Evolutionary conservation across 2,797 vertebrate genomes (phyloP).

Genomic region (Acomys russatus): DNA sequence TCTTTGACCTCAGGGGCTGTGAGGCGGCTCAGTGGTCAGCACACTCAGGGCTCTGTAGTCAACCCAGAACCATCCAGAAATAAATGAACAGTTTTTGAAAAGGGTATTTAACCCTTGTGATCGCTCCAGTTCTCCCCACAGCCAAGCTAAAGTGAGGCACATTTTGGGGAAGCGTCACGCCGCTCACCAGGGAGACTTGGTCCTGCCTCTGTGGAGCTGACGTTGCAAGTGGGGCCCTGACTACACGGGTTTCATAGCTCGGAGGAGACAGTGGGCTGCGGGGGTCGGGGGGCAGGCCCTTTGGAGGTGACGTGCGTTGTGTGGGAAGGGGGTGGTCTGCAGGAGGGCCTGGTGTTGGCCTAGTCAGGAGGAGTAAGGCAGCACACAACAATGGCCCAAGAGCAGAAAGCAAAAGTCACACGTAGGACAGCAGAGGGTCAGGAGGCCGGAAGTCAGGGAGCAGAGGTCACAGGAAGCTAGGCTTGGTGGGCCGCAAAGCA

Average conservation of each 20-base stretch:
- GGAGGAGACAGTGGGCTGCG: background rate
- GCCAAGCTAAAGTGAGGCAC: background rate
- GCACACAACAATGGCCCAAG: background rate
- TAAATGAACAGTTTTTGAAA: background rate
- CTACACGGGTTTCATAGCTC: background rate
- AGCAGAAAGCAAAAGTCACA: rapidly evolving
- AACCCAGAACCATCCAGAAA: background rate
- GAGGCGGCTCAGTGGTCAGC: too few relatives aligned
- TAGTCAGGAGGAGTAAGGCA: background rate
- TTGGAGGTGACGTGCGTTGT: background rate
- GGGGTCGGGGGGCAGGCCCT: background rate
- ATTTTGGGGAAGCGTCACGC: background rate
- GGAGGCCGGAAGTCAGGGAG: background rate
- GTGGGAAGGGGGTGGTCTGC: background rate
- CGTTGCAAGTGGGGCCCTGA: background rate
- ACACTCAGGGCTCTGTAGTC: background rate
- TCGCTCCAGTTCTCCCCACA: background rate
- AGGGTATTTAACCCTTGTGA: background rate
- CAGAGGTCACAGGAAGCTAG: background rate
- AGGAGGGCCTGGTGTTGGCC: background rate
- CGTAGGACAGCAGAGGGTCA: background rate
- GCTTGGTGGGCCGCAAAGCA: background rate
- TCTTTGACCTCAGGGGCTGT: background rate
- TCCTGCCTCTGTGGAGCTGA: background rate
- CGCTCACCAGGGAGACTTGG: background rate